phyloP scores from a whole-genome alignment of 2,888 invertebrate genomes.

The Zhuqinia jingwanae region DNA sequence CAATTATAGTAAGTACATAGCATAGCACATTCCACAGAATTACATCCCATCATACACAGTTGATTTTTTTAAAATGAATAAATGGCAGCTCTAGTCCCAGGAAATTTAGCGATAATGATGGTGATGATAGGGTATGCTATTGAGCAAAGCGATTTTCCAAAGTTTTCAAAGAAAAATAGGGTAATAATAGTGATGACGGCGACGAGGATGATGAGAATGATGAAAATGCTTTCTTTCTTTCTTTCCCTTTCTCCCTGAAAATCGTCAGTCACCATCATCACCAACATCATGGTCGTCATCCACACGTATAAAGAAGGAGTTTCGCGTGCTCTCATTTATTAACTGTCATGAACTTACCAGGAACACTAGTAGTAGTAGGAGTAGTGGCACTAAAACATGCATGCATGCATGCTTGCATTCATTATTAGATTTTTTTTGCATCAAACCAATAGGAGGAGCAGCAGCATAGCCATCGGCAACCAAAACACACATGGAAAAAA shows the following conservation, averaged over 20 bases:
- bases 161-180: constrained; percentile 10
- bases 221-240: constrained; percentile 20
- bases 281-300: too few relatives aligned
- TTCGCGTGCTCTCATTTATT: constrained; percentile 34
- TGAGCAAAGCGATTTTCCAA: not conserved
- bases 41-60: not conserved
- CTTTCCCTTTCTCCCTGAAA: constrained; percentile 16
- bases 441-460: not conserved
- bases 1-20: not conserved
- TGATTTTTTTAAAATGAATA: constrained; percentile 10
- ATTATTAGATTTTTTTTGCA: constrained; percentile 14
- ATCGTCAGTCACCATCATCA: not conserved
- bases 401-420: not conserved
- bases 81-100: not conserved
- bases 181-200: not conserved
- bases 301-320: not conserved
- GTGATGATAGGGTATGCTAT: constrained; percentile 27
- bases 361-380: too few relatives aligned
- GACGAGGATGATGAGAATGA: not conserved
- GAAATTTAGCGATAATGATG: not conserved
- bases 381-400: constrained; percentile 5
- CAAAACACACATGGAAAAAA: not conserved
- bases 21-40: not conserved
- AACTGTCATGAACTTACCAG: constrained; percentile 7
- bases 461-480: not conserved